Evolutionary conservation across 2,888 invertebrate species (phyloP).

Genomic region (Stenurella melanura): DNA sequence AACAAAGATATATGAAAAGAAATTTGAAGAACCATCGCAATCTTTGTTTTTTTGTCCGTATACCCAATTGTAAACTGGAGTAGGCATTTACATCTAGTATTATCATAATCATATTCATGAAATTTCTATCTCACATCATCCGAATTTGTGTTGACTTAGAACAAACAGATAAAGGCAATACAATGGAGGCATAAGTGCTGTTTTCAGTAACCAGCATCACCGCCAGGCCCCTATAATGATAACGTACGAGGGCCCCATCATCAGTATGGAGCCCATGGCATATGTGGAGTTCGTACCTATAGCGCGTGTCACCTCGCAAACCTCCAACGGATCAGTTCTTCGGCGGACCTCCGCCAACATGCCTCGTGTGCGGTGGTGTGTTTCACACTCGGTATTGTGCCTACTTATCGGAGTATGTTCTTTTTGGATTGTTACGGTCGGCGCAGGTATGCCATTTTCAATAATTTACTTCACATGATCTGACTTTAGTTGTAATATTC

Average conservation of each 20-base stretch:
- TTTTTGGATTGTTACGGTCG: constrained; percentile 59
- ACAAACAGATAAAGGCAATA: constrained; percentile 11
- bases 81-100: background rate
- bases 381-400: constrained; percentile 59
- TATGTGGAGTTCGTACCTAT: constrained; percentile 55
- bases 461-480: background rate
- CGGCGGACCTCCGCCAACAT: constrained; percentile 69
- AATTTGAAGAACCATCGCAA: no score
- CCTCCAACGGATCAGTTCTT: constrained; percentile 69
- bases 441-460: constrained; percentile 59
- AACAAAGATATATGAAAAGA: no score
- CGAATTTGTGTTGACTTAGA: constrained; percentile 13
- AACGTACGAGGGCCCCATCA: constrained; percentile 28
- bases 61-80: background rate
- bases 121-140: background rate
- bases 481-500: background rate
- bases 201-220: constrained; percentile 18
- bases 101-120: background rate
- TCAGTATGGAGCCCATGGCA: constrained; percentile 38
- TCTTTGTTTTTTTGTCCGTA: background rate
- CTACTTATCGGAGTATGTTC: constrained; percentile 50
- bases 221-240: constrained; percentile 25
- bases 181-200: constrained; percentile 8
- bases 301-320: constrained; percentile 66
- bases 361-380: constrained; percentile 67